These are phyloP conservation scores for Lithophane leautieri DNA, from an alignment of 2,888 invertebrate species.

Conservation along the genomic window DNA sequence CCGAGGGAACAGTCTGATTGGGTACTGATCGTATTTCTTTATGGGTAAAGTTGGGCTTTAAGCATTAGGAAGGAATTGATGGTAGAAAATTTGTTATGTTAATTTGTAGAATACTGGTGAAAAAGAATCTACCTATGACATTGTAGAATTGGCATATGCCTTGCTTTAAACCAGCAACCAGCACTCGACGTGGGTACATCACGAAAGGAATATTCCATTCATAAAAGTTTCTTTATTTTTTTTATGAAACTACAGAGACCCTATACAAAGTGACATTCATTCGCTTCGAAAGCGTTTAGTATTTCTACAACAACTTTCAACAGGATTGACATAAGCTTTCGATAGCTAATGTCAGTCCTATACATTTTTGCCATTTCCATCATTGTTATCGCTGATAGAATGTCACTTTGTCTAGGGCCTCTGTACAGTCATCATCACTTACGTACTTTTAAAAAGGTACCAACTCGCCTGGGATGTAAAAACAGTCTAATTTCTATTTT, in stretches of 20 bases:
- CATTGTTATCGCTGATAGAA: no score
- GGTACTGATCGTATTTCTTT: background rate
- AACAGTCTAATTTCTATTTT: constrained; percentile 12
- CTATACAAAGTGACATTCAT: no score
- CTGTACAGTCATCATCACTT: no score
- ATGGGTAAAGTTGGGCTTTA: no score
- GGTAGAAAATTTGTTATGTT: background rate
- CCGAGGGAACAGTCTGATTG: constrained; percentile 26
- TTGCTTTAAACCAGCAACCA: constrained; percentile 1
- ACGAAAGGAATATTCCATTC: constrained; percentile 34
- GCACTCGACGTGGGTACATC: background rate
- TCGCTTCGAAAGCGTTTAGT: no score
- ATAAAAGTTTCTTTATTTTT: background rate
- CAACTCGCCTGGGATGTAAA: constrained; percentile 15
- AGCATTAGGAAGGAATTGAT: no score
- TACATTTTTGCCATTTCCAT: no score
- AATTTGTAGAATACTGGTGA: background rate
- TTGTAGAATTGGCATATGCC: background rate
- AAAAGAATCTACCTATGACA: background rate
- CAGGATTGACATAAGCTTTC: no score
- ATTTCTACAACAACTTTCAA: no score
- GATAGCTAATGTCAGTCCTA: no score
- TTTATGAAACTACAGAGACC: no score
- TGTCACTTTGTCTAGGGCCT: no score
- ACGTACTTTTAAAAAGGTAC: constrained; percentile 5